These are phyloP conservation scores for Meloidogyne hapla DNA, from an alignment of 1,140 invertebrate genomes.

Conservation along the genomic window DNA sequence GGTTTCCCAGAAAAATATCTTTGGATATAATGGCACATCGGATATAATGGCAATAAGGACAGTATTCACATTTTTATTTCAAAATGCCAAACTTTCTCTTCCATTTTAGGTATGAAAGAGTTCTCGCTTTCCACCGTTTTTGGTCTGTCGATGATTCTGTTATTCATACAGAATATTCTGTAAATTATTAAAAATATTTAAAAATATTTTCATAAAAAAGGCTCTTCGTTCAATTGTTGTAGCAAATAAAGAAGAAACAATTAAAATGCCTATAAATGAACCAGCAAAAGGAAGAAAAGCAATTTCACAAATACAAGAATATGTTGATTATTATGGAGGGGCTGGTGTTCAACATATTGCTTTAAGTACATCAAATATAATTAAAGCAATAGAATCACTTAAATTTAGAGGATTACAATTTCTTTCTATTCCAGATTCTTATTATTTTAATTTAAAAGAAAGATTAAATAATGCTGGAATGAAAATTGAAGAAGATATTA, in stretches of 20 bases:
- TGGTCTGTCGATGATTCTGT: slow-evolving; percentile 98
- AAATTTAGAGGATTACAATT: slow-evolving; percentile 83
- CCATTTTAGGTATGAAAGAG: slow-evolving; percentile 78
- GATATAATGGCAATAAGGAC: no score
- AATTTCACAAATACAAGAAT: slow-evolving; percentile 88
- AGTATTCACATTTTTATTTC: no score
- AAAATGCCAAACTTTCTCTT: no score
- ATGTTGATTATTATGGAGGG: slow-evolving; percentile 95
- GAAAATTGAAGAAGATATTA: slow-evolving; percentile 76
- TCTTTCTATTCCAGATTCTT: slow-evolving; percentile 81
- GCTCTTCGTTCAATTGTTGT: slow-evolving; percentile 92
- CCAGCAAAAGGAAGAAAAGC: slow-evolving; percentile 82
- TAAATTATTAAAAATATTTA: not conserved
- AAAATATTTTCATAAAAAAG: not conserved
- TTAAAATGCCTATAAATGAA: slow-evolving; percentile 98
- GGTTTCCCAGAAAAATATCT: no score
- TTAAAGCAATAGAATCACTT: slow-evolving; percentile 77
- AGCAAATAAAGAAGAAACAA: slow-evolving; percentile 93
- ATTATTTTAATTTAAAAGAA: slow-evolving; percentile 82
- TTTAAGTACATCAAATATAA: slow-evolving; percentile 87
- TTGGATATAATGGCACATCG: no score
- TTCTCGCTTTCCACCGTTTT: slow-evolving; percentile 91
- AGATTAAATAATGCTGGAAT: slow-evolving; percentile 77
- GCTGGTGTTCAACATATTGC: slow-evolving; percentile 95
- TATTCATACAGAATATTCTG: slow-evolving; percentile 90